These are phyloP conservation scores for Drosophila conformis DNA, from an alignment of 2,888 invertebrate genomes.

Conservation along the genomic window DNA sequence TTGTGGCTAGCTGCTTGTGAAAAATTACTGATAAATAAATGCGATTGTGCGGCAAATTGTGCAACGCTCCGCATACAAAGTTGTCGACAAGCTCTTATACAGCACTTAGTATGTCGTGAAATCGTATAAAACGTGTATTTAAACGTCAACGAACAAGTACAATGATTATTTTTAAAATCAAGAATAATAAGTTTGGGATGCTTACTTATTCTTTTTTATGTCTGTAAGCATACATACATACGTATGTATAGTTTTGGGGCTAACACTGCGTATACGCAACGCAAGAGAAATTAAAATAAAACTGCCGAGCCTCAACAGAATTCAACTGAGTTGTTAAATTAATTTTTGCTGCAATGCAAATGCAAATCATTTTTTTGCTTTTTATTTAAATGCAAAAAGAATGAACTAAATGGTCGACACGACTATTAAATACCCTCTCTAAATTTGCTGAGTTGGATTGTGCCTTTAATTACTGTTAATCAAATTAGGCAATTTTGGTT, in stretches of 20 bases:
- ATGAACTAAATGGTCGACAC: neutral
- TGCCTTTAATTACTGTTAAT: no score
- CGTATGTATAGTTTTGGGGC: constrained; percentile 13
- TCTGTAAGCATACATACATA: constrained; percentile 11
- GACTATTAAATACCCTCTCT: neutral
- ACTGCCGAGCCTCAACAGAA: constrained; percentile 75
- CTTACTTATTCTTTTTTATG: constrained; percentile 6
- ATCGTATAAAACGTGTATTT: constrained; percentile 38
- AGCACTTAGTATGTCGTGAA: constrained; percentile 43
- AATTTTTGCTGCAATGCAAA: constrained; percentile 79
- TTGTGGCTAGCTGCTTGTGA: constrained; percentile 51
- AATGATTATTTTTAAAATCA: constrained; percentile 53
- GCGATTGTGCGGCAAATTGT: constrained; percentile 79
- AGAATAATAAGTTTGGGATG: constrained; percentile 13
- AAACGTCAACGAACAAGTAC: constrained; percentile 31
- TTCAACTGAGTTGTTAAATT: constrained; percentile 83
- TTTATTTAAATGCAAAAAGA: neutral
- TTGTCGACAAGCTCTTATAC: constrained; percentile 67
- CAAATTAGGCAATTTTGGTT: neutral
- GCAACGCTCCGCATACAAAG: constrained; percentile 73
- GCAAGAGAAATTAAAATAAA: constrained; percentile 35
- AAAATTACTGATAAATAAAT: constrained; percentile 76
- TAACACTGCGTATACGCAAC: constrained; percentile 68
- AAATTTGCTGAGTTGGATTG: no score
- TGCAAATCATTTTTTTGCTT: constrained; percentile 64